Conservation (phyloP, 2,888 invertebrate species). For the Drosophila histrio region DNA sequence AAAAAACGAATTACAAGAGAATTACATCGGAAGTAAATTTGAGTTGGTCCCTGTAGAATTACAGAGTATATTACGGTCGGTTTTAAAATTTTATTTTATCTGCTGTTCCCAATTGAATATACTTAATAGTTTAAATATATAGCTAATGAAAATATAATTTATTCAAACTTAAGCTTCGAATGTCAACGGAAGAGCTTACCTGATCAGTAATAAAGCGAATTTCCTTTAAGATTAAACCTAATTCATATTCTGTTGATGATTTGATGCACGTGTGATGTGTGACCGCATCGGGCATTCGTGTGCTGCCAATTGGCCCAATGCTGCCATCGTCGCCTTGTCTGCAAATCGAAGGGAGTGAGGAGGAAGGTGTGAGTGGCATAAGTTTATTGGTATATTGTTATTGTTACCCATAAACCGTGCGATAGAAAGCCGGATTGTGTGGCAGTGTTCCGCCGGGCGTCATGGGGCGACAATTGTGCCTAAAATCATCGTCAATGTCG, state of each 20-base stretch:
- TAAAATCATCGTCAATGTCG: constrained; percentile 98
- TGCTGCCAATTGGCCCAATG: constrained; percentile 87
- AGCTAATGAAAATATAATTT: constrained; percentile 8
- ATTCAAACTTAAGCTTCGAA: constrained; percentile 14
- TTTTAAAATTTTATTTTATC: too few species aligned
- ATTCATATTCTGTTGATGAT: constrained; percentile 94
- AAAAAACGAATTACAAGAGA: too few species aligned
- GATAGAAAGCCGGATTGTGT: constrained; percentile 88
- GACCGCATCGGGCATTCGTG: constrained; percentile 90
- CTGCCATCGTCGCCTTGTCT: constrained; percentile 84
- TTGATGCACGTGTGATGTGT: constrained; percentile 93
- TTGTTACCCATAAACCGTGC: constrained; percentile 89
- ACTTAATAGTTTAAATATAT: not conserved
- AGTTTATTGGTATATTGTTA: constrained; percentile 28
- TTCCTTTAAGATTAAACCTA: constrained; percentile 97
- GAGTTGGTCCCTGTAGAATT: too few species aligned
- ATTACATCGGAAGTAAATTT: too few species aligned
- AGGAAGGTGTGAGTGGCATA: not conserved
- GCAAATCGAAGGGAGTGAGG: constrained; percentile 57
- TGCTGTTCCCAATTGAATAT: not conserved
- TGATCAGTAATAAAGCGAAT: constrained; percentile 96
- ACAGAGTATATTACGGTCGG: too few species aligned
- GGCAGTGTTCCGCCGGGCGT: constrained; percentile 86
- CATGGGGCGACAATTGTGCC: constrained; percentile 91
- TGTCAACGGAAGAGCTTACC: constrained; percentile 85